Evolutionary conservation across 53 echinoderm and acorn worm species (phyloP).

Genomic region (Antedon mediterranea): DNA sequence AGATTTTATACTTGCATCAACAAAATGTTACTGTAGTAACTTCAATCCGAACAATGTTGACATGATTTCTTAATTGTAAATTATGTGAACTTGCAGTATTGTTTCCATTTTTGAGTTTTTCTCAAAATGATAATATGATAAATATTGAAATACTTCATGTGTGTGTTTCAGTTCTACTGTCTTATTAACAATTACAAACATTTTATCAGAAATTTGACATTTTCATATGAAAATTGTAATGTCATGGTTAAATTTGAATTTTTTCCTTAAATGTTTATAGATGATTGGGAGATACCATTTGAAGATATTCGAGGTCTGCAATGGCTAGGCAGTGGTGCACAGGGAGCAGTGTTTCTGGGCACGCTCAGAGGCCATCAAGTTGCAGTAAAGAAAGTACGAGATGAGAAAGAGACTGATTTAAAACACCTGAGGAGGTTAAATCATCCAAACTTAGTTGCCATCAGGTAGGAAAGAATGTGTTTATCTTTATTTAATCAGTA

Average conservation of each 20-base stretch:
- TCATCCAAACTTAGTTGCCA: conserved; percentile 83
- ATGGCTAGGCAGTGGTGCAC: conserved; percentile 97
- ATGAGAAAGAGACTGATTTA: conserved; percentile 89
- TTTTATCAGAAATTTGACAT: too few relatives aligned
- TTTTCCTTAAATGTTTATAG: conserved; percentile 4
- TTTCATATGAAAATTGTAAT: too few relatives aligned
- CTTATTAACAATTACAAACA: too few relatives aligned
- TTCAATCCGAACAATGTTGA: too few relatives aligned
- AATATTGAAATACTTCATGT: too few relatives aligned
- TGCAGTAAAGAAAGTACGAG: conserved; percentile 90
- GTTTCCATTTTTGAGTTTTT: too few relatives aligned
- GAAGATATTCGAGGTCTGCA: conserved; percentile 89
- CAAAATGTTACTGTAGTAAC: too few relatives aligned
- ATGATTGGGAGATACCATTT: conserved; percentile 99
- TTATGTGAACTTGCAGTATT: too few relatives aligned
- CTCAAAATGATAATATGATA: too few relatives aligned
- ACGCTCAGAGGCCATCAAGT: conserved; percentile 40
- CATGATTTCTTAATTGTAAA: too few relatives aligned
- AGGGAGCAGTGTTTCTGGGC: conserved; percentile 95
- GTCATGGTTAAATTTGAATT: too few relatives aligned
- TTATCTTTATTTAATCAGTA: neutral
- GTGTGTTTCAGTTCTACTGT: too few relatives aligned
- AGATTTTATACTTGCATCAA: neutral
- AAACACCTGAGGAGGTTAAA: conserved; percentile 91
- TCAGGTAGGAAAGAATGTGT: conserved; percentile 61